Conservation (phyloP, 2,797 vertebrate species). For the Mormyrops attenuatus region DNA sequence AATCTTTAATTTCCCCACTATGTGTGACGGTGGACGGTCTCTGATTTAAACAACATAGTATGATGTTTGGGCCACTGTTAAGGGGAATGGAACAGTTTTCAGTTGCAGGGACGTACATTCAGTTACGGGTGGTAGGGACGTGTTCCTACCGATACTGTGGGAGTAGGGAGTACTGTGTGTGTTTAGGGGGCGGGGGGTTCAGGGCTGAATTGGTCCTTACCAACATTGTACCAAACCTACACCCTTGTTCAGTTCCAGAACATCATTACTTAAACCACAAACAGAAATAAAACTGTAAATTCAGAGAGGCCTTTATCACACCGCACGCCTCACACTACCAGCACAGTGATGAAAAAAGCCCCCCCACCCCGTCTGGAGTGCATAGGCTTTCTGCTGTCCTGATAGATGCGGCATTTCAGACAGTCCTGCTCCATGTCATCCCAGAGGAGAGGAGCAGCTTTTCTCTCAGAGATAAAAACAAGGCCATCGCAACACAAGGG, state of each 20-base stretch:
- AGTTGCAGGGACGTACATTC: not conserved
- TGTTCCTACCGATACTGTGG: not conserved
- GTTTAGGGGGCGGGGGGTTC: not conserved
- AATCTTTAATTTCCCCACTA: not conserved
- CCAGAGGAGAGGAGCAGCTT: not conserved
- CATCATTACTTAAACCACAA: not conserved
- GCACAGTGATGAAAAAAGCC: not conserved
- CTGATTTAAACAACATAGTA: not conserved
- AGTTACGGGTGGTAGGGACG: not conserved
- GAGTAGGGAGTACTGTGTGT: not conserved
- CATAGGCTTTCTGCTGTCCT: not conserved
- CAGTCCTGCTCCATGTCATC: not conserved
- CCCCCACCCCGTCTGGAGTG: not conserved
- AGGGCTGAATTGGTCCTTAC: not conserved
- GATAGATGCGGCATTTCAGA: not conserved
- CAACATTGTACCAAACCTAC: not conserved
- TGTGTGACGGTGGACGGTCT: not conserved
- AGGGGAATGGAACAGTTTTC: not conserved
- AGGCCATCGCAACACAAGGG: not conserved
- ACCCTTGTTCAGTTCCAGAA: not conserved
- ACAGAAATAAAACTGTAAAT: not conserved
- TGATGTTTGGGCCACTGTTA: not conserved
- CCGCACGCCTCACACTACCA: not conserved
- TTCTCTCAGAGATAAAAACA: not conserved
- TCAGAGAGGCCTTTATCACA: not conserved